phyloP scores from a whole-genome alignment of 1,140 invertebrate species.

The Thaumatotibia leucotreta region DNA sequence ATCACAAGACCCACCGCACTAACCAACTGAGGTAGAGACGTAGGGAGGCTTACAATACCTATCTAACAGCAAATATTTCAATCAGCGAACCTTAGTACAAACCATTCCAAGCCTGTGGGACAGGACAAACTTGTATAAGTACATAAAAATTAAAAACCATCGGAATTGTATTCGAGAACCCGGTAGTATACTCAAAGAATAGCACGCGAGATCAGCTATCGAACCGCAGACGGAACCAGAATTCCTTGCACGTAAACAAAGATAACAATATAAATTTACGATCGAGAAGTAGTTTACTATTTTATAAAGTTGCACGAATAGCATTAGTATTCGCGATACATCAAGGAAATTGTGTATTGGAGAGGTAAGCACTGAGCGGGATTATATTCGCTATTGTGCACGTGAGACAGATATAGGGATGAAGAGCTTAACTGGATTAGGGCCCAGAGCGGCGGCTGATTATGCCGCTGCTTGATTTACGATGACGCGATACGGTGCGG shows the following conservation, averaged over 20 bases:
- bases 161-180: not conserved
- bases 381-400: constrained; percentile 52
- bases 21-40: too few relatives aligned
- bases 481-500: constrained; percentile 61
- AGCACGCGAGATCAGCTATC: constrained; percentile 29
- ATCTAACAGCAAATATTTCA: too few relatives aligned
- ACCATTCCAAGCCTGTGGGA: not conserved
- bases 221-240: constrained; percentile 27
- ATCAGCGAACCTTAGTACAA: not conserved
- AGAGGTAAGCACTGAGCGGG: constrained; percentile 38
- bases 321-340: constrained; percentile 40
- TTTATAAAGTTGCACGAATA: constrained; percentile 54
- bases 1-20: too few relatives aligned
- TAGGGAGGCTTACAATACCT: too few relatives aligned
- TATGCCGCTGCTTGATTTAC: constrained; percentile 71
- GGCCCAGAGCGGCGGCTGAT: constrained; percentile 56
- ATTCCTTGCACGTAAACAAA: constrained; percentile 54
- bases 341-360: constrained; percentile 34
- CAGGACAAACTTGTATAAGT: not conserved
- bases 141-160: not conserved
- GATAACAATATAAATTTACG: constrained; percentile 57
- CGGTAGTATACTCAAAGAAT: not conserved
- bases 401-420: constrained; percentile 59
- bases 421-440: constrained; percentile 64
- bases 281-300: constrained; percentile 43